A percentile compares a stretch with the other conserved stretches of the same genome.
Conservation (phyloP, 2,113 vertebrate species). For the Apus apus region DNA sequence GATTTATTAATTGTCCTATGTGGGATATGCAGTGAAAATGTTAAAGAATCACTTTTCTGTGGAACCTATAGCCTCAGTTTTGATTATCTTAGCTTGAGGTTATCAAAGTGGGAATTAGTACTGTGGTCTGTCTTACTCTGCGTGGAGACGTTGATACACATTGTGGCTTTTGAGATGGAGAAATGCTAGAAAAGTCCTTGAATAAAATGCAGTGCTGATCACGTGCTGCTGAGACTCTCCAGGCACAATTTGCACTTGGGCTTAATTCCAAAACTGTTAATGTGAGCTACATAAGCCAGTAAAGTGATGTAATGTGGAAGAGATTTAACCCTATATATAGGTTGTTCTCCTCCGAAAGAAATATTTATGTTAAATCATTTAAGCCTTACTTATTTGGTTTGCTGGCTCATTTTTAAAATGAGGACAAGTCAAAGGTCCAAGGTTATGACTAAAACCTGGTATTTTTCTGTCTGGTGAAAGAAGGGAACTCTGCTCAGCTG, state of each 20-base stretch:
- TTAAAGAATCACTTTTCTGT: neutral
- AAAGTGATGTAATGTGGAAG: constrained; percentile 50
- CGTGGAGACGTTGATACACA: neutral
- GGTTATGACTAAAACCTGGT: neutral
- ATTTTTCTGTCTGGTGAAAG: neutral
- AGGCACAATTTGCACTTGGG: constrained; percentile 62
- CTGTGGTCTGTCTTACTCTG: neutral
- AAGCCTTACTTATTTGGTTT: neutral
- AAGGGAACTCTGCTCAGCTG: neutral
- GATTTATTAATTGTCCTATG: neutral
- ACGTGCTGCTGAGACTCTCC: constrained; percentile 52
- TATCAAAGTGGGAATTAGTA: neutral
- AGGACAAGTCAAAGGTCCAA: neutral
- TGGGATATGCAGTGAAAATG: neutral
- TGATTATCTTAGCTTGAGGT: neutral
- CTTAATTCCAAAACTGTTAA: constrained; percentile 56
- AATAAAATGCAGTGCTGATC: constrained; percentile 3
- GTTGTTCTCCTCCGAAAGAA: neutral
- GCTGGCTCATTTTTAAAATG: neutral
- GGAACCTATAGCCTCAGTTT: neutral
- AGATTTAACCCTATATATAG: constrained; percentile 30
- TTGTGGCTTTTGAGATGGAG: neutral
- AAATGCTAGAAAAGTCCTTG: constrained; percentile 45
- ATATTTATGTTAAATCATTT: rapidly evolving
- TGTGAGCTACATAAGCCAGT: constrained; percentile 52